phyloP scores from a whole-genome alignment of 1,140 invertebrate species.

The Acyrthosiphon pisum region DNA sequence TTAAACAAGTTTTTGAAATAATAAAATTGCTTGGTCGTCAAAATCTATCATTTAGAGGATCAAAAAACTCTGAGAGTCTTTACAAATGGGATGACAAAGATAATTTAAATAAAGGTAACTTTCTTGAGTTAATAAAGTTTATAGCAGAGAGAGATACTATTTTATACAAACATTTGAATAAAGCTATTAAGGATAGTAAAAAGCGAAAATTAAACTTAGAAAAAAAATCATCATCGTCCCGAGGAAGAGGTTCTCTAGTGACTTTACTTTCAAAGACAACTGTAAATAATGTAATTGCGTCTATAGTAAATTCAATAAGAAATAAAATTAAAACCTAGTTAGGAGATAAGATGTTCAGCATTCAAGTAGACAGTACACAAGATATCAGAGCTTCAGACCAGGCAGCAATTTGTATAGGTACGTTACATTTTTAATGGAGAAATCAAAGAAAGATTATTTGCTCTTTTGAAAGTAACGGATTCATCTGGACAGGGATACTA shows the following conservation, averaged over 20 bases:
- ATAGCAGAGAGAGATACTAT: slow-evolving; percentile 34
- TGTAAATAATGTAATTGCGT: slow-evolving; percentile 34
- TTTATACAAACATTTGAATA: slow-evolving; percentile 22
- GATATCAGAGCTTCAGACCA: too few species aligned
- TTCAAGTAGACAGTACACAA: neutral
- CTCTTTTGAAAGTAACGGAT: slow-evolving; percentile 5
- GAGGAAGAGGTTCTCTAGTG: slow-evolving; percentile 17
- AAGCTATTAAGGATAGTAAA: slow-evolving; percentile 9
- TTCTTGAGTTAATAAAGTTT: slow-evolving; percentile 34
- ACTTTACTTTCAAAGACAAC: too few species aligned
- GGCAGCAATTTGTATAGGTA: neutral
- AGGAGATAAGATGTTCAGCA: neutral
- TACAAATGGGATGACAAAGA: slow-evolving; percentile 25
- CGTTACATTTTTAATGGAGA: slow-evolving; percentile 21
- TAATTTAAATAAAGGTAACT: slow-evolving; percentile 32
- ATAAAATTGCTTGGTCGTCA: neutral
- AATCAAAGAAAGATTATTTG: slow-evolving; percentile 18
- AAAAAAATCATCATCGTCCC: neutral
- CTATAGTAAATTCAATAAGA: slow-evolving; percentile 11
- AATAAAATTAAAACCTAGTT: slow-evolving; percentile 24
- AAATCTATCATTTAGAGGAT: neutral
- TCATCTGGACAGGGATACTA: slow-evolving; percentile 19
- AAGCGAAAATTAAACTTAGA: slow-evolving; percentile 20
- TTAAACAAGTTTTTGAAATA: slow-evolving; percentile 16
- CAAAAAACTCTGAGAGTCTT: slow-evolving; percentile 18